Conservation (phyloP, 1,140 invertebrate genomes). For the Apis dorsata region DNA sequence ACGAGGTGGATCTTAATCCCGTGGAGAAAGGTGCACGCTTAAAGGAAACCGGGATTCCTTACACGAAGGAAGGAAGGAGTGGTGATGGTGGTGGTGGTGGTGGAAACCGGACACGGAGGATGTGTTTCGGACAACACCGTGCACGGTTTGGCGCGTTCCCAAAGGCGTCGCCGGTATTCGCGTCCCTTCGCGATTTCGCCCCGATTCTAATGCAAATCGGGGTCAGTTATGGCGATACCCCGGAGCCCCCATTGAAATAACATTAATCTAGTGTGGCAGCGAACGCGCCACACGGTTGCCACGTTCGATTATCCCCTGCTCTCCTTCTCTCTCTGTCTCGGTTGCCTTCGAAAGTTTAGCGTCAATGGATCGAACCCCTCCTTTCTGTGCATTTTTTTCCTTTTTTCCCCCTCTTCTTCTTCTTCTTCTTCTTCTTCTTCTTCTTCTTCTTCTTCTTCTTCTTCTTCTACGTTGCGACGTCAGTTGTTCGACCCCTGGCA, state of each 20-base stretch:
- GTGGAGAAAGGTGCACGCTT: slow-evolving; percentile 29
- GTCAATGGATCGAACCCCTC: slow-evolving; percentile 48
- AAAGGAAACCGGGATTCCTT: not conserved
- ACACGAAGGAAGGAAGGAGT: not conserved
- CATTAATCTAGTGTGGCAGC: slow-evolving; percentile 73
- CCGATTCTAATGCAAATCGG: slow-evolving; percentile 73
- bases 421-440: no score
- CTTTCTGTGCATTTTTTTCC: not conserved
- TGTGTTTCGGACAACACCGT: slow-evolving; percentile 64
- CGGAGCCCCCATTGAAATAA: slow-evolving; percentile 68
- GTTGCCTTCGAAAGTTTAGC: slow-evolving; percentile 21
- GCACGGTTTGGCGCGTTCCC: slow-evolving; percentile 68
- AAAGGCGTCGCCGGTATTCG: slow-evolving; percentile 47
- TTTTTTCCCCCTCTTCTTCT: no score
- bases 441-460: no score
- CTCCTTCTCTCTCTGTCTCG: no score
- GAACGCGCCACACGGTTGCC: slow-evolving; percentile 61
- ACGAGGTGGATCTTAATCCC: slow-evolving; percentile 56
- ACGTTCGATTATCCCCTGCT: slow-evolving; percentile 64
- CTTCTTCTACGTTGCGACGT: slow-evolving; percentile 28
- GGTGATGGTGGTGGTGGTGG: not conserved
- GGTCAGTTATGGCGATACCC: slow-evolving; percentile 69
- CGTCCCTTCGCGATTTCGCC: slow-evolving; percentile 58
- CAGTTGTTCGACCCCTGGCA: slow-evolving; percentile 50
- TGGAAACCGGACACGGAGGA: slow-evolving; percentile 57